A percentile compares a stretch with the other conserved stretches of the same genome.
Evolutionary conservation across 1,140 invertebrate species (phyloP).

Genomic region (Drosophila repletoides): DNA sequence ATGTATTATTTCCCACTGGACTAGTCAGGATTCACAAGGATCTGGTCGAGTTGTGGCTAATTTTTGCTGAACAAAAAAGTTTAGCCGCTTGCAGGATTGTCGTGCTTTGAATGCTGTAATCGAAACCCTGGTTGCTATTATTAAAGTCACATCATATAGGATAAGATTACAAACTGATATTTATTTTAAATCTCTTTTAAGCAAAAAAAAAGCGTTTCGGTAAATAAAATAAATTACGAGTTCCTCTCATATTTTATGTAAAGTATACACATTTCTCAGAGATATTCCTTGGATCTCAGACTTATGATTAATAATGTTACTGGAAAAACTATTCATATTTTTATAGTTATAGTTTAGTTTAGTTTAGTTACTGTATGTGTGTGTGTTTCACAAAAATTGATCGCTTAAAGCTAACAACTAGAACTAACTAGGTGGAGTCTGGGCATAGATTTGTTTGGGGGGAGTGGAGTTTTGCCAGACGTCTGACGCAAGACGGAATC

Average conservation of each 20-base stretch:
- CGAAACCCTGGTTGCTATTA: too few species aligned
- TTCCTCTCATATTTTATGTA: conserved; percentile 54
- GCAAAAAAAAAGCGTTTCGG: conserved; percentile 39
- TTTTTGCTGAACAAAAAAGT: too few species aligned
- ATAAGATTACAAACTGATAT: conserved; percentile 46
- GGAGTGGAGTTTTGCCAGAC: not conserved
- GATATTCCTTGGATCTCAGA: conserved; percentile 4
- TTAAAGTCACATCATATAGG: too few species aligned
- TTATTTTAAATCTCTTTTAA: conserved; percentile 44
- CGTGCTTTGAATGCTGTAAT: too few species aligned
- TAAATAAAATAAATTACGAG: conserved; percentile 57
- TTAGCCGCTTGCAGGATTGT: too few species aligned
- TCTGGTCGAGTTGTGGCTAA: too few species aligned
- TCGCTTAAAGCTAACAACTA: conserved; percentile 48
- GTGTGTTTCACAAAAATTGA: conserved; percentile 25
- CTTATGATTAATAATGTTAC: conserved; percentile 14
- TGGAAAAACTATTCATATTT: conserved; percentile 43
- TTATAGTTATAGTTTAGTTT: too few species aligned
- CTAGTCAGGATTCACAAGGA: too few species aligned
- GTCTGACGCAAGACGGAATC: too few species aligned
- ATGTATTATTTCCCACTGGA: too few species aligned
- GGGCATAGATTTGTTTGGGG: not conserved
- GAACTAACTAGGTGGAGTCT: conserved; percentile 30
- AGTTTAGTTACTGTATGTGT: too few species aligned
- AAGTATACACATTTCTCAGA: conserved; percentile 53